These are phyloP conservation scores for Sebastes itinus DNA, from an alignment of 2,797 vertebrate species.

Conservation along the genomic window DNA sequence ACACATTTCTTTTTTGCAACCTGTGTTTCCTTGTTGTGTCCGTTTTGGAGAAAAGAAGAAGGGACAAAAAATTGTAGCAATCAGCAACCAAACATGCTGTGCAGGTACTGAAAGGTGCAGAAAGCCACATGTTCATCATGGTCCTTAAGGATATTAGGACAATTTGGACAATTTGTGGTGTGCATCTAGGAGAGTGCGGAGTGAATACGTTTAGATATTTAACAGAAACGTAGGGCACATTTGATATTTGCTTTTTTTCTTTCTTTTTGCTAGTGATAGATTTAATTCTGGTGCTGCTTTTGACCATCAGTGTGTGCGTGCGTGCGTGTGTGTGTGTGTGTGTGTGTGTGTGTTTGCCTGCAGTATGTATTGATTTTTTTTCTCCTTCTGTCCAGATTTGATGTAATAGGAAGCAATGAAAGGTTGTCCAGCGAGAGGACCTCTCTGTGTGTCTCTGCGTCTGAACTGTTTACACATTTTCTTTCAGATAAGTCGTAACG, in stretches of 20 bases:
- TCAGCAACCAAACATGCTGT: background rate
- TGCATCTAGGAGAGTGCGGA: background rate
- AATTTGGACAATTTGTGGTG: constrained; percentile 17
- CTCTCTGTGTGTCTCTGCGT: background rate
- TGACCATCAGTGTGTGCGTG: background rate
- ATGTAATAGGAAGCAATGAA: background rate
- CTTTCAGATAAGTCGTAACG: constrained; percentile 87
- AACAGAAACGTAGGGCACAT: background rate
- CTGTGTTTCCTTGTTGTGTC: background rate
- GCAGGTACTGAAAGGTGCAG: constrained; percentile 7
- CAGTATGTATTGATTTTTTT: background rate
- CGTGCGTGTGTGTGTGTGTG: background rate
- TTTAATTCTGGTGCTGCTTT: background rate
- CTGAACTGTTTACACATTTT: constrained; percentile 2
- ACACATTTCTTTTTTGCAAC: background rate
- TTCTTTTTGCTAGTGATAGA: background rate
- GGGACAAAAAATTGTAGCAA: background rate
- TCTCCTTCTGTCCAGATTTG: background rate
- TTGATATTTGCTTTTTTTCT: background rate
- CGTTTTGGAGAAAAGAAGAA: background rate
- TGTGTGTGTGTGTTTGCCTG: background rate
- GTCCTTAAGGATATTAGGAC: constrained; percentile 6
- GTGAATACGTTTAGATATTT: constrained; percentile 27
- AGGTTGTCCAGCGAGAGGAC: background rate
- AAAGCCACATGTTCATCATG: background rate